Evolutionary conservation across 1,140 invertebrate genomes (phyloP).

Genomic region (Branchinecta lynchi): DNA sequence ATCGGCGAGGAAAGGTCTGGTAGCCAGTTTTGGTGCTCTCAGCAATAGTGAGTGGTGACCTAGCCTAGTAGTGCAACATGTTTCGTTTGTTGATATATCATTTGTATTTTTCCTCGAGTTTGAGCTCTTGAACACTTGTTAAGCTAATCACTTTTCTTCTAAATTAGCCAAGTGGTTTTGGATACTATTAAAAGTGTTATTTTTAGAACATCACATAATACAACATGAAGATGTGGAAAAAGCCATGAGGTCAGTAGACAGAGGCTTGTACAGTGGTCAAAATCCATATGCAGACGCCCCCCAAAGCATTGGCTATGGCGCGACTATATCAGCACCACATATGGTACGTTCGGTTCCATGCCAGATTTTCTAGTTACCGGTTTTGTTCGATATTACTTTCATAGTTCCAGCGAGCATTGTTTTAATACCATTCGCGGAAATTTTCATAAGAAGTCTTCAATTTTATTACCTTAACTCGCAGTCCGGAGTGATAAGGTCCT

Average conservation of each 20-base stretch:
- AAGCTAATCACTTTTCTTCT: conserved; percentile 17
- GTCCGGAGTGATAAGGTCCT: too few relatives aligned
- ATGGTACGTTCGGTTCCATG: conserved; percentile 50
- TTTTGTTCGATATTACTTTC: too few relatives aligned
- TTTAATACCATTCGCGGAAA: too few relatives aligned
- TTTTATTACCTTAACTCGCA: too few relatives aligned
- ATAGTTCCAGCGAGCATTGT: too few relatives aligned
- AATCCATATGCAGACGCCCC: conserved; percentile 69
- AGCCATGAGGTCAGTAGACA: conserved; percentile 70
- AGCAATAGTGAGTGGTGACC: too few relatives aligned
- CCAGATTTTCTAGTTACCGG: not conserved
- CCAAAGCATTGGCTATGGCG: conserved; percentile 70
- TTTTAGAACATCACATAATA: conserved; percentile 70
- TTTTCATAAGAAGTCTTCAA: too few relatives aligned
- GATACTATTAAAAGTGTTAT: conserved; percentile 23
- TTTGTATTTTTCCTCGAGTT: conserved; percentile 12
- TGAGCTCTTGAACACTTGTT: conserved; percentile 8
- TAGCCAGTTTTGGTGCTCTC: too few relatives aligned
- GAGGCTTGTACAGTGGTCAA: conserved; percentile 54
- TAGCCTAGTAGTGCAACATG: too few relatives aligned
- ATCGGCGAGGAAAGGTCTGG: too few relatives aligned
- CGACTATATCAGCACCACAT: conserved; percentile 93
- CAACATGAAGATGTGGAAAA: conserved; percentile 56
- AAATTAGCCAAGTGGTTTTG: conserved; percentile 2
- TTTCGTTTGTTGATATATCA: too few relatives aligned